A percentile compares a stretch with the other conserved stretches of the same genome.
Conservation (phyloP, 1,140 invertebrate genomes). For the Tetraneura akinire region DNA sequence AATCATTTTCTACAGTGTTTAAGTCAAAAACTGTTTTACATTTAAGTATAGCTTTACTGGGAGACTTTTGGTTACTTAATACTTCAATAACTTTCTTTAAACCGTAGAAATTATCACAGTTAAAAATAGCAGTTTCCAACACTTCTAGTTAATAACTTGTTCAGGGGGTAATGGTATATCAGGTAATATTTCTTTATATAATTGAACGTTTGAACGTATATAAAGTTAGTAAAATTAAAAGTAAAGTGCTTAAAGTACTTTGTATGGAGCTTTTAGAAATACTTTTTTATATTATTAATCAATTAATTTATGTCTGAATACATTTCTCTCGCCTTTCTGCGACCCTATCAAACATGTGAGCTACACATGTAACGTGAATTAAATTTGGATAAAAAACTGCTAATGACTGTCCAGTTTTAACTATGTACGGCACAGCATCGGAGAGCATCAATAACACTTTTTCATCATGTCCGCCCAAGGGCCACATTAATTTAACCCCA, state of each 20-base stretch:
- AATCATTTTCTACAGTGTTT: no score
- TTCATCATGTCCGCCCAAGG: not conserved
- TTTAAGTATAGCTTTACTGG: no score
- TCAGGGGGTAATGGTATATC: no score
- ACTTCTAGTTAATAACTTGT: not conserved
- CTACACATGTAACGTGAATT: no score
- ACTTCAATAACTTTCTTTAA: not conserved
- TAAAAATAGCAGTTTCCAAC: not conserved
- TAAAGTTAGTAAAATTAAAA: no score
- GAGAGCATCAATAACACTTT: constrained; percentile 11
- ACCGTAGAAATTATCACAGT: not conserved
- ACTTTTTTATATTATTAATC: not conserved
- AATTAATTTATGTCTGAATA: not conserved
- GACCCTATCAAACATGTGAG: no score
- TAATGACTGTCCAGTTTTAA: constrained; percentile 12
- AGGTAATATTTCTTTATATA: not conserved
- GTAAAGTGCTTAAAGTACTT: no score
- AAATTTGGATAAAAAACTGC: no score
- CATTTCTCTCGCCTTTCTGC: no score
- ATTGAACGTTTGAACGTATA: no score
- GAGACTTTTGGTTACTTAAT: no score
- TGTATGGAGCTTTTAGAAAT: not conserved
- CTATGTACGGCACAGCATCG: not conserved
- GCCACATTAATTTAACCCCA: no score
- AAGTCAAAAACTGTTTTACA: not conserved